Evolutionary conservation across 35 echinoderm and acorn worm species (phyloP).

Genomic region (Nesometra sesokonis): DNA sequence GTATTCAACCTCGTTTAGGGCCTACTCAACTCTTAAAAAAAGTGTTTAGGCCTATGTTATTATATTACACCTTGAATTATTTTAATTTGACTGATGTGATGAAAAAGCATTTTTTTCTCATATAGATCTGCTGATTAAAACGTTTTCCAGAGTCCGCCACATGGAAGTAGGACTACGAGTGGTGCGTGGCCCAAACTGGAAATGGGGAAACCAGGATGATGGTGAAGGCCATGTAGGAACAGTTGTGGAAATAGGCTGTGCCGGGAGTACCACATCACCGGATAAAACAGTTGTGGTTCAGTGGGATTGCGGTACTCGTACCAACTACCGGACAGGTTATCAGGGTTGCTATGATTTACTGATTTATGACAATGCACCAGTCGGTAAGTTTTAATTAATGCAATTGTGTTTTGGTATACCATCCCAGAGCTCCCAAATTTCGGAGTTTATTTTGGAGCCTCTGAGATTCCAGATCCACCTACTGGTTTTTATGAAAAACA

Average conservation of each 20-base stretch:
- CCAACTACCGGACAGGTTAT: conserved; percentile 87
- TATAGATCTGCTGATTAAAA: neutral
- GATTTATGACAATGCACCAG: conserved; percentile 85
- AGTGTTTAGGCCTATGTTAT: no score
- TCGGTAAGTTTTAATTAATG: conserved; percentile 48
- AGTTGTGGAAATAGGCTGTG: conserved; percentile 75
- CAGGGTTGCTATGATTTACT: conserved; percentile 68
- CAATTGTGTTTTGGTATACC: no score
- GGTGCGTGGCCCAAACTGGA: conserved; percentile 86
- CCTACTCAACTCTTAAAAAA: no score
- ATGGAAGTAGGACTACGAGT: conserved; percentile 57
- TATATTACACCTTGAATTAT: no score
- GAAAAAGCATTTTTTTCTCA: neutral
- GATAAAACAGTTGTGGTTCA: conserved; percentile 92
- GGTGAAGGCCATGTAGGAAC: conserved; percentile 86
- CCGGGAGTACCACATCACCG: conserved; percentile 70
- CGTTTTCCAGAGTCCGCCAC: neutral
- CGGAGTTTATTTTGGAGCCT: no score
- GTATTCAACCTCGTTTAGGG: no score
- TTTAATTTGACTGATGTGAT: no score
- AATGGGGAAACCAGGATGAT: conserved; percentile 89
- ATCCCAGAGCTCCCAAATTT: no score
- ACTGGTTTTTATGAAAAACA: no score
- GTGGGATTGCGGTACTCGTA: conserved; percentile 89
- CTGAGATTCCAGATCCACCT: no score